A percentile compares a stretch with the other conserved stretches of the same genome.
Conservation (phyloP, 2,113 vertebrate species). For the Pongo pygmaeus region DNA sequence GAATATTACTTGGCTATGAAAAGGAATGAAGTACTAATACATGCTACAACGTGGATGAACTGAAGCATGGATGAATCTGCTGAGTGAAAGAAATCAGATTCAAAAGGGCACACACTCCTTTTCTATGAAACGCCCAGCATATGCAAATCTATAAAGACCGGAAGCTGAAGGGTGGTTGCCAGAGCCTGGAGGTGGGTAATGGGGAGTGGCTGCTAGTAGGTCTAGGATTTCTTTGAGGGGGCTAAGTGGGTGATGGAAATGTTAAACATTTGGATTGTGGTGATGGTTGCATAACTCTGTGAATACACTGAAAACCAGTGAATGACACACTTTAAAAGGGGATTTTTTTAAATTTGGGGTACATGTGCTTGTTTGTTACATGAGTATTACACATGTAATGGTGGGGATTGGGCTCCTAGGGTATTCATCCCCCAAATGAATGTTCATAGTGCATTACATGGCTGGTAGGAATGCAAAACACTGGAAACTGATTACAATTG, state of each 20-base stretch:
- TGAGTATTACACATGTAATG: no score
- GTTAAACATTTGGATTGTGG: not conserved
- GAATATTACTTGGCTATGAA: not conserved
- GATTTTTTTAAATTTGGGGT: no score
- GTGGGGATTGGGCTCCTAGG: no score
- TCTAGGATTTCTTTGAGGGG: not conserved
- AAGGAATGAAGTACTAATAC: not conserved
- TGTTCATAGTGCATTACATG: no score
- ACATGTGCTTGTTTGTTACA: no score
- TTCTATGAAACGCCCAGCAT: not conserved
- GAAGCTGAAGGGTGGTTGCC: fast-evolving
- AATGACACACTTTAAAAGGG: not conserved
- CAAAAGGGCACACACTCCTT: not conserved
- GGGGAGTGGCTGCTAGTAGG: not conserved
- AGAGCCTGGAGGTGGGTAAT: not conserved
- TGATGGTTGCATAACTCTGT: not conserved
- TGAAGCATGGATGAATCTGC: not conserved
- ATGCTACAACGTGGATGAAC: not conserved
- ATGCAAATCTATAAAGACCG: not conserved
- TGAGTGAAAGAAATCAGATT: not conserved
- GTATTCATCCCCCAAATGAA: no score
- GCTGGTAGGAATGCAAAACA: no score
- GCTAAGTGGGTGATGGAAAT: not conserved
- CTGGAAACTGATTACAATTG: no score
- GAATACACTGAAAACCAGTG: not conserved